These are phyloP conservation scores for Telmatherina bonti DNA, from an alignment of 2,797 vertebrate genomes.

Conservation along the genomic window DNA sequence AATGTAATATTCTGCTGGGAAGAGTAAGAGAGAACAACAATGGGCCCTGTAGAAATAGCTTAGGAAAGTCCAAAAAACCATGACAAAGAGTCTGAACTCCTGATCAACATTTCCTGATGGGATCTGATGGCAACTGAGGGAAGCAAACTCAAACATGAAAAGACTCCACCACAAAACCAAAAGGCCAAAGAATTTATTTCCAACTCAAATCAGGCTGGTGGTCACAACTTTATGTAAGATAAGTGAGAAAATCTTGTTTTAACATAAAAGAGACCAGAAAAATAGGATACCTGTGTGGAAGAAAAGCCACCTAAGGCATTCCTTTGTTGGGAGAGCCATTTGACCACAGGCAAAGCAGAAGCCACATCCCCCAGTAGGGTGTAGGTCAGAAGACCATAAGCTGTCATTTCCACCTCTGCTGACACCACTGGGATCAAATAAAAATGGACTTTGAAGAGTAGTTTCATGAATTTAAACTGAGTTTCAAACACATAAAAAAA, in stretches of 20 bases:
- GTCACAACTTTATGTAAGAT: not conserved
- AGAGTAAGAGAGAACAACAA: not conserved
- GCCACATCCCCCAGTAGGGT: constrained; percentile 90
- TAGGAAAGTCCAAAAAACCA: not conserved
- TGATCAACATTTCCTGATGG: too few species aligned
- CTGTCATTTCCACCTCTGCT: constrained; percentile 95
- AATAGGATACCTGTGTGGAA: constrained; percentile 88
- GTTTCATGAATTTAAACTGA: not conserved
- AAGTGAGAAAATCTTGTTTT: not conserved
- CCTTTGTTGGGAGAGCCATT: constrained; percentile 95
- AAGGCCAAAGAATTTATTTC: not conserved
- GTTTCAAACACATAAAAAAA: not conserved
- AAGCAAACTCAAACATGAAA: not conserved
- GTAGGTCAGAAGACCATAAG: constrained; percentile 92
- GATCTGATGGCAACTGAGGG: not conserved
- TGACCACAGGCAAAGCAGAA: constrained; percentile 91
- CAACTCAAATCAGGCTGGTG: not conserved
- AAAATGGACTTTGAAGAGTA: not conserved
- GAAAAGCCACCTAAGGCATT: constrained; percentile 94
- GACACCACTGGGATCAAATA: constrained; percentile 86
- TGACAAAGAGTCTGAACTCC: not conserved
- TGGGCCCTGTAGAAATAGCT: not conserved
- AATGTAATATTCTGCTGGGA: not conserved
- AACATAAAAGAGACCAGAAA: not conserved
- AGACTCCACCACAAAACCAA: not conserved